phyloP scores from a whole-genome alignment of 2,888 invertebrate genomes.

The Amphipoea oculea region DNA sequence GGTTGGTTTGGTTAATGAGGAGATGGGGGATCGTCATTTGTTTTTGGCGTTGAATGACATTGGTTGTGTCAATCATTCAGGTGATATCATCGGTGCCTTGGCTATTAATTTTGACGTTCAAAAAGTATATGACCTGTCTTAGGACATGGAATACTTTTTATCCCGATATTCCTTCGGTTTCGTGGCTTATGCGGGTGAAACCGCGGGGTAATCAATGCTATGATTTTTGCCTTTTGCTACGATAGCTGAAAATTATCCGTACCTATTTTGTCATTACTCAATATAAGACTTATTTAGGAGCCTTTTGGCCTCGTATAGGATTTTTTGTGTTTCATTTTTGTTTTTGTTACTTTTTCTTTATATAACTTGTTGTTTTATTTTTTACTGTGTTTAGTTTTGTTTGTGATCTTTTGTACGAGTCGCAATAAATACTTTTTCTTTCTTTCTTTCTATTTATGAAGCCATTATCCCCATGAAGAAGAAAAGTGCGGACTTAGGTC shows the following conservation, averaged over 20 bases:
- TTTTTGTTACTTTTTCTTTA: no score
- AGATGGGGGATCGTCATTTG: neutral
- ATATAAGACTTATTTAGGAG: neutral
- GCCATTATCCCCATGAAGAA: neutral
- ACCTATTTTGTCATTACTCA: neutral
- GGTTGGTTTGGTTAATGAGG: neutral
- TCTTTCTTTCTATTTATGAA: neutral
- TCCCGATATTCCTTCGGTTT: no score
- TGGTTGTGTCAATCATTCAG: neutral
- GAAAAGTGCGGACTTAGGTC: neutral
- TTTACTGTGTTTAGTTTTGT: no score
- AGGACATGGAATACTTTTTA: no score
- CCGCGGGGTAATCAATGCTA: neutral
- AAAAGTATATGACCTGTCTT: neutral
- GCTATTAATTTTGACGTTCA: neutral
- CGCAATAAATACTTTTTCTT: no score
- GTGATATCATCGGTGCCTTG: neutral
- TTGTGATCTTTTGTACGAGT: no score
- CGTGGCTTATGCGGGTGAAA: no score
- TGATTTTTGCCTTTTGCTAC: neutral
- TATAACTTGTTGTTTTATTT: no score
- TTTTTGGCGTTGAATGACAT: neutral
- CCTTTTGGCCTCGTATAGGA: no score
- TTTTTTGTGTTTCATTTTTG: no score
- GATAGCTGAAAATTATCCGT: neutral